phyloP scores from a whole-genome alignment of 2,888 invertebrate species.

The Tortrix viridana region DNA sequence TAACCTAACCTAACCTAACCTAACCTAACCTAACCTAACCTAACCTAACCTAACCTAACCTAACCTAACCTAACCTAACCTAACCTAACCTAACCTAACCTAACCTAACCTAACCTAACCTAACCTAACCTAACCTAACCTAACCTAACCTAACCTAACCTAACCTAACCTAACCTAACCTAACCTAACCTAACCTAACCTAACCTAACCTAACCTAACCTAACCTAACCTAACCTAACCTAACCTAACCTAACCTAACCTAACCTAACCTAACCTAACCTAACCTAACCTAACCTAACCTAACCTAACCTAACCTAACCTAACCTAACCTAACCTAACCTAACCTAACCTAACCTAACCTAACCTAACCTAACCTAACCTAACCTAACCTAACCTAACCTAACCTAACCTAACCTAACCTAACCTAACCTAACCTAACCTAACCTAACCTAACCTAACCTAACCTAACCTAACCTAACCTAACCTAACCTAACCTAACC shows the following conservation, averaged over 20 bases:
- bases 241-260: conserved; percentile 11
- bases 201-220: conserved; percentile 11
- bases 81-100: conserved; percentile 11
- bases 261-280: conserved; percentile 11
- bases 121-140: conserved; percentile 11
- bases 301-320: conserved; percentile 11
- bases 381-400: conserved; percentile 11
- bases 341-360: conserved; percentile 11
- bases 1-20: conserved; percentile 11
- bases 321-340: conserved; percentile 11
- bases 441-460: conserved; percentile 11
- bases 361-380: conserved; percentile 11
- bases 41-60: conserved; percentile 2
- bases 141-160: conserved; percentile 11
- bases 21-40: conserved; percentile 11
- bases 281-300: conserved; percentile 1
- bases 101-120: conserved; percentile 11
- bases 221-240: conserved; percentile 11
- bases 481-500: conserved; percentile 11
- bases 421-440: conserved; percentile 11
- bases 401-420: conserved; percentile 11
- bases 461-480: conserved; percentile 11
- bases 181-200: conserved; percentile 11
- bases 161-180: conserved; percentile 11
- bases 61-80: conserved; percentile 11